Evolutionary conservation across 2,888 invertebrate species (phyloP).

Genomic region (Pediacus dermestoides): DNA sequence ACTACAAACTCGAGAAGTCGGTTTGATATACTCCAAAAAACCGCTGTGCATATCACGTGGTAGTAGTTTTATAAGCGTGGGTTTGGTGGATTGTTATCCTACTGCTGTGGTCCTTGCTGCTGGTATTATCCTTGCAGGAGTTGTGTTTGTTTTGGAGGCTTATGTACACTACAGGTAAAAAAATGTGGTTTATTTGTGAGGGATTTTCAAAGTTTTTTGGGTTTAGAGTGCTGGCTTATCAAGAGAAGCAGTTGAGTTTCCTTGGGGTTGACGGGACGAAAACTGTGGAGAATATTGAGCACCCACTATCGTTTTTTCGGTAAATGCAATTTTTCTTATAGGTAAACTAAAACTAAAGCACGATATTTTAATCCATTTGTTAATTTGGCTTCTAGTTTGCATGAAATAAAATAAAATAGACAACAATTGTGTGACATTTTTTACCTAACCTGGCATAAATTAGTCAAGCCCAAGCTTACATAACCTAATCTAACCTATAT

Average conservation of each 20-base stretch:
- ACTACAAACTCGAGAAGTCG: conserved; percentile 55
- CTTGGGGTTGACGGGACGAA: not conserved
- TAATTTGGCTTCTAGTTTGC: too few relatives aligned
- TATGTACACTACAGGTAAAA: conserved; percentile 20
- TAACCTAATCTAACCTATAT: too few relatives aligned
- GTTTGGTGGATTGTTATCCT: conserved; percentile 57
- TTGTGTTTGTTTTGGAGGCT: conserved; percentile 38
- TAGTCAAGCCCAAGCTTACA: too few relatives aligned
- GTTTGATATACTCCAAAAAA: conserved; percentile 56
- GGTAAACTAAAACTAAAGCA: too few relatives aligned
- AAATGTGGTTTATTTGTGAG: not conserved
- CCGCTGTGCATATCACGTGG: conserved; percentile 57
- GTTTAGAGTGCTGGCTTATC: not conserved
- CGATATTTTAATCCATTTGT: too few relatives aligned
- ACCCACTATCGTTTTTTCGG: not conserved
- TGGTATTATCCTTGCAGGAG: conserved; percentile 35
- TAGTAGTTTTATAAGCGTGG: conserved; percentile 60
- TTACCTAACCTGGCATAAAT: too few relatives aligned
- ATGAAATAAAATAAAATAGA: too few relatives aligned
- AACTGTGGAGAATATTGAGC: conserved; percentile 1
- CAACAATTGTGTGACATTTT: too few relatives aligned
- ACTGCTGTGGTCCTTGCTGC: conserved; percentile 43
- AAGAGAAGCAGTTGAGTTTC: conserved; percentile 1
- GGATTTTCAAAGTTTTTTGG: not conserved
- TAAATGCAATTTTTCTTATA: not conserved